A percentile compares a stretch with the other conserved stretches of the same genome.
These are phyloP conservation scores for Geotrypetes seraphini DNA, from an alignment of 2,797 vertebrate genomes.

Conservation along the genomic window DNA sequence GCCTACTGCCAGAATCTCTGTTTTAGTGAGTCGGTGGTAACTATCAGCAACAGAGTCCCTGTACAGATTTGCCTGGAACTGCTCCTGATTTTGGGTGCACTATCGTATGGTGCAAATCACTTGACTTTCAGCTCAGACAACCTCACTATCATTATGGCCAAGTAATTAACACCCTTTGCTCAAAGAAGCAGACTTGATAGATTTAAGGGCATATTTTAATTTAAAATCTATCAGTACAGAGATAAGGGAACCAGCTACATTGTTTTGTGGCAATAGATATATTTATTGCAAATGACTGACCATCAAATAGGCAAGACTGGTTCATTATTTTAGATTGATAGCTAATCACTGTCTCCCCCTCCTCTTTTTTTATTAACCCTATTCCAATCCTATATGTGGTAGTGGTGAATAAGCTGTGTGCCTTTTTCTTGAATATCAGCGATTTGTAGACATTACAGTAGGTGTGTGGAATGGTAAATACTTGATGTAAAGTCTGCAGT, in stretches of 20 bases:
- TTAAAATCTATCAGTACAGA: conserved; percentile 14
- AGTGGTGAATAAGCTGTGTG: conserved; percentile 41
- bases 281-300: conserved; percentile 31
- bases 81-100: neutral
- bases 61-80: neutral
- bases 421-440: conserved; percentile 48
- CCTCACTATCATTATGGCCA: conserved; percentile 11
- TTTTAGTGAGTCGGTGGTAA: too few relatives aligned
- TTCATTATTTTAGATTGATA: conserved; percentile 29
- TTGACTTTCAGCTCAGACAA: conserved; percentile 5
- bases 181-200: conserved; percentile 6
- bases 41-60: too few relatives aligned
- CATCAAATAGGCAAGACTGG: conserved; percentile 18
- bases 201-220: conserved; percentile 25
- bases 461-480: conserved; percentile 55
- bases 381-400: conserved; percentile 28
- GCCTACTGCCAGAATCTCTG: too few relatives aligned
- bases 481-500: conserved; percentile 68
- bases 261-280: conserved; percentile 9
- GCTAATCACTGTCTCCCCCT: conserved; percentile 29
- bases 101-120: conserved; percentile 3
- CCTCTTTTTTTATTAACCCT: conserved; percentile 32
- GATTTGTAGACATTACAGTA: conserved; percentile 66
- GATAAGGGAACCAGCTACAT: conserved; percentile 1
- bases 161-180: conserved; percentile 29